Evolutionary conservation across 2,797 vertebrate genomes (phyloP).

Genomic region (Spea hammondii): DNA sequence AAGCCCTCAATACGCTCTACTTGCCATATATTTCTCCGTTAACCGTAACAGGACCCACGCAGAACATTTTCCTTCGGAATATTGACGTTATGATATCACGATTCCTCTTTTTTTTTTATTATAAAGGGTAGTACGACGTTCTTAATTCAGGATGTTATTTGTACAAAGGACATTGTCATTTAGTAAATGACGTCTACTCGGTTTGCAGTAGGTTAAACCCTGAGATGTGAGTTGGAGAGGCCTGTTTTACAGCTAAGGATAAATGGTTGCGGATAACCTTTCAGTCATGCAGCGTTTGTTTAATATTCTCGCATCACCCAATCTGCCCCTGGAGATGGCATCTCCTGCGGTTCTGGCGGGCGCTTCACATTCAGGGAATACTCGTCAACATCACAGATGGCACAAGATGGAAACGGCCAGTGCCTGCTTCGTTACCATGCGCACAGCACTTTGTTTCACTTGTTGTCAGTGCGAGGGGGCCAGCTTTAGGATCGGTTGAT

Average conservation of each 20-base stretch:
- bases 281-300: constrained; percentile 54
- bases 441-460: constrained; percentile 24
- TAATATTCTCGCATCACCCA: constrained; percentile 61
- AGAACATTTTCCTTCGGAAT: no score
- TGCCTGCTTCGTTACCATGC: neutral
- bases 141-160: no score
- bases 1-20: no score
- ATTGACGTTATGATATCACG: no score
- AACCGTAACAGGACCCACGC: no score
- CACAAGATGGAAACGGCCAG: constrained; percentile 29
- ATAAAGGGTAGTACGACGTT: no score
- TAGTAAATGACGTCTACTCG: no score
- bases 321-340: constrained; percentile 46
- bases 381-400: constrained; percentile 39
- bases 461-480: constrained; percentile 12
- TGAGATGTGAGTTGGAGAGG: no score
- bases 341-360: constrained; percentile 55
- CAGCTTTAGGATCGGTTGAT: neutral
- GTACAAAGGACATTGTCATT: no score
- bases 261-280: neutral
- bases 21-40: no score
- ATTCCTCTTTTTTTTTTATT: no score
- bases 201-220: no score
- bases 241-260: neutral
- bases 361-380: constrained; percentile 54